Evolutionary conservation across 92 coral and sea anemone genomes (phyloP), one percentile per base, ranked within the genome.

Genomic region (Blastomussa wellsi): DNA sequence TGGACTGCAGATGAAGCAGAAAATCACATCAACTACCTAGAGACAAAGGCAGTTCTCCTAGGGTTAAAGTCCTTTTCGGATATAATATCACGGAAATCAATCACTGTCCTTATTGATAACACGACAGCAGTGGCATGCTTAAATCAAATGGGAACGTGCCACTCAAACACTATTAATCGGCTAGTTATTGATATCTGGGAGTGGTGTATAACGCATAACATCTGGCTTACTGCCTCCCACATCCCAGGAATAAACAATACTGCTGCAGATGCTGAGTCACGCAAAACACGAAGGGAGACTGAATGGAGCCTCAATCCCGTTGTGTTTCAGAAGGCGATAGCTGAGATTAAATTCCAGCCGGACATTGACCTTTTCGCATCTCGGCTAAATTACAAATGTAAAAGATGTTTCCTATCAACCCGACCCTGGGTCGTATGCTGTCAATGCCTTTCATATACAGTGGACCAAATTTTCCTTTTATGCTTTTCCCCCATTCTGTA

Each of bases 1-100:
- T 93, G 93, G 93, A 75, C 89, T 73, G 79, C 93, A 74, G 36
- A 28, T 5, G 92, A 92, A 59, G 71, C 86, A 29, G 75, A 85
- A 74, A 55, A 88, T 38, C 91, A 88, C 59, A 91, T 81, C 32
- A 91, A 91, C 67, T 88, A 72, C 37, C 86, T 88, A 59, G 92
- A 92, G 70, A 84, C 86, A 76, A 62, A 51, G 52, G 92, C 92
- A 51, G 92, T 89, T 22, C 66, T 91, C 47, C 79, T 86, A 29
- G 92, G 85, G 29, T 70, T 86, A n/a, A n/a, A n/a, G n/a, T n/a
- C n/a, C n/a, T 88, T 86, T 66, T 55, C 65, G 15, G 38, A 35
- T 24, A 38, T 73, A 29, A 59, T 91, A 41, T 24, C 51, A 28
- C 88, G 92, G n/a, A 70, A 92, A 66, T 72, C 84, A 55, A 76